Evolutionary conservation across 2,113 vertebrate genomes (phyloP).

Genomic region (Chaetops frenatus): DNA sequence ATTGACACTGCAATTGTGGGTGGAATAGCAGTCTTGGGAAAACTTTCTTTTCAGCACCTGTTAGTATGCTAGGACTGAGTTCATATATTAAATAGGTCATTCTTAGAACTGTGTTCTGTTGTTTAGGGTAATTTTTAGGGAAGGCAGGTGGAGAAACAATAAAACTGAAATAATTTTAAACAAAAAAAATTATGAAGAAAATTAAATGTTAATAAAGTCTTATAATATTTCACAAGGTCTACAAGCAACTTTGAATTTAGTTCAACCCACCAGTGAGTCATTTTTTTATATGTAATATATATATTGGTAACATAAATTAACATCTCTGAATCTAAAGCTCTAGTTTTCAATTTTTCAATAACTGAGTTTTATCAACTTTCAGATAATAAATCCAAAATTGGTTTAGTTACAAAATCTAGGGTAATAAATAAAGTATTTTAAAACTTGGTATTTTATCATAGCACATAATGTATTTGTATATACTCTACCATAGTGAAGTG

Average conservation of each 20-base stretch:
- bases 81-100: neutral
- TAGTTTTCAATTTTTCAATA: neutral
- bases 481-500: neutral
- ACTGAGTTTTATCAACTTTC: neutral
- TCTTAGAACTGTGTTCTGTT: neutral
- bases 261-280: neutral
- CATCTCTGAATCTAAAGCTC: neutral
- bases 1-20: neutral
- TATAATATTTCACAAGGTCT: neutral
- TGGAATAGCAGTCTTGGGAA: neutral
- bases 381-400: neutral
- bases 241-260: neutral
- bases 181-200: neutral
- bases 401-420: neutral
- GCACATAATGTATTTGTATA: neutral
- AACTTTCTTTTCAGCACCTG: neutral
- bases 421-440: neutral
- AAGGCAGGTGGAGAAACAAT: neutral
- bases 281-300: neutral
- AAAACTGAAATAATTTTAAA: neutral
- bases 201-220: neutral
- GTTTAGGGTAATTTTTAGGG: neutral
- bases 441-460: neutral
- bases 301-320: neutral
- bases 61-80: neutral